A percentile compares a stretch with the other conserved stretches of the same genome.
These are phyloP conservation scores for Drosophila greeni DNA, from an alignment of 2,888 invertebrate genomes.

Conservation along the genomic window DNA sequence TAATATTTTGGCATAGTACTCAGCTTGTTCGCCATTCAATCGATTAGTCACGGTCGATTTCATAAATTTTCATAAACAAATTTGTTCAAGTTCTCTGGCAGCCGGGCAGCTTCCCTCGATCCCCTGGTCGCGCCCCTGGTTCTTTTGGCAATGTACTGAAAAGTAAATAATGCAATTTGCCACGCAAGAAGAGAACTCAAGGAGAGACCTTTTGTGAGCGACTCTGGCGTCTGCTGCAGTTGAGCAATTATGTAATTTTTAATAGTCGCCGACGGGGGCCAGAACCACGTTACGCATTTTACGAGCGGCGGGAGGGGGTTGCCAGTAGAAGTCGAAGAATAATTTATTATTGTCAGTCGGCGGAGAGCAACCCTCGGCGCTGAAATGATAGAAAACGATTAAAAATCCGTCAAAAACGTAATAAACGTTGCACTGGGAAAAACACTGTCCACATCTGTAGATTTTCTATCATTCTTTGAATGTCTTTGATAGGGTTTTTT, in stretches of 20 bases:
- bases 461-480: not conserved
- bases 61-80: conserved; percentile 63
- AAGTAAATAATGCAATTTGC: conserved; percentile 67
- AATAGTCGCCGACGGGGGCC: conserved; percentile 51
- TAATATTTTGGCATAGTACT: conserved; percentile 33
- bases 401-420: conserved; percentile 54
- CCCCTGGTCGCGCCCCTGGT: conserved; percentile 19
- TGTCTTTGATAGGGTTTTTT: not conserved
- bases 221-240: conserved; percentile 49
- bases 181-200: conserved; percentile 43
- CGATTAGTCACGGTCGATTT: conserved; percentile 63
- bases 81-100: conserved; percentile 41
- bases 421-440: conserved; percentile 33
- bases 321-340: conserved; percentile 62
- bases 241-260: conserved; percentile 71
- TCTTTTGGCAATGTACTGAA: conserved; percentile 55
- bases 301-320: conserved; percentile 21
- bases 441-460: not conserved
- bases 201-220: conserved; percentile 40
- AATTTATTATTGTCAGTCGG: conserved; percentile 67
- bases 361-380: conserved; percentile 36
- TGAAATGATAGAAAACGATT: conserved; percentile 56
- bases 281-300: conserved; percentile 57
- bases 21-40: conserved; percentile 40
- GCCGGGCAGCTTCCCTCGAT: conserved; percentile 2